Conservation (phyloP, 2,113 vertebrate species). For the Cygnus atratus region DNA sequence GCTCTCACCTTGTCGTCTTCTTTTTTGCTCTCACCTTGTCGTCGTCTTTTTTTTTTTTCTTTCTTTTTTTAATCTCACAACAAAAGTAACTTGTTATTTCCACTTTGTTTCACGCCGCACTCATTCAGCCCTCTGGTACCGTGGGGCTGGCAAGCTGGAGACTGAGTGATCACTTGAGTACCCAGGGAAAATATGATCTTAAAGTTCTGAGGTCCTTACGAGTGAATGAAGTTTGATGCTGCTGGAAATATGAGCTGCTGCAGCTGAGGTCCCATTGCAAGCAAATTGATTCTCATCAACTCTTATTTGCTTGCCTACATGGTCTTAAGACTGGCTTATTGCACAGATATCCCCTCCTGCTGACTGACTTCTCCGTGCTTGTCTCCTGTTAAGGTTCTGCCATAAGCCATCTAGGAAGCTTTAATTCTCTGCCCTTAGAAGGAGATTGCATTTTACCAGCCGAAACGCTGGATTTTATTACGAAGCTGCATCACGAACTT, state of each 20-base stretch:
- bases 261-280: not conserved
- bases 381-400: not conserved
- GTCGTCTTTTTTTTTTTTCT: not conserved
- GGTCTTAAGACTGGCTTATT: not conserved
- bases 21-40: not conserved
- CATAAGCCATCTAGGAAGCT: not conserved
- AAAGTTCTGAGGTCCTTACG: not conserved
- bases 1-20: not conserved
- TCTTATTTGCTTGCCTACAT: not conserved
- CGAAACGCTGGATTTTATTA: not conserved
- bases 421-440: not conserved
- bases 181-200: not conserved
- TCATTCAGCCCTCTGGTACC: not conserved
- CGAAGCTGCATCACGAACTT: not conserved
- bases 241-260: conserved; percentile 13
- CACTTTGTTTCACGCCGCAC: not conserved
- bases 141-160: not conserved
- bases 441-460: not conserved
- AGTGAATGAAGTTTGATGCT: not conserved
- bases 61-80: not conserved
- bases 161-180: not conserved
- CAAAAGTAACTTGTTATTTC: conserved; percentile 13
- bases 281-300: not conserved
- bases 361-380: not conserved
- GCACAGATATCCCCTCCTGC: not conserved